A percentile compares a stretch with the other conserved stretches of the same genome.
Evolutionary conservation across 2,888 invertebrate genomes (phyloP).

Genomic region (Mycogona germanica): DNA sequence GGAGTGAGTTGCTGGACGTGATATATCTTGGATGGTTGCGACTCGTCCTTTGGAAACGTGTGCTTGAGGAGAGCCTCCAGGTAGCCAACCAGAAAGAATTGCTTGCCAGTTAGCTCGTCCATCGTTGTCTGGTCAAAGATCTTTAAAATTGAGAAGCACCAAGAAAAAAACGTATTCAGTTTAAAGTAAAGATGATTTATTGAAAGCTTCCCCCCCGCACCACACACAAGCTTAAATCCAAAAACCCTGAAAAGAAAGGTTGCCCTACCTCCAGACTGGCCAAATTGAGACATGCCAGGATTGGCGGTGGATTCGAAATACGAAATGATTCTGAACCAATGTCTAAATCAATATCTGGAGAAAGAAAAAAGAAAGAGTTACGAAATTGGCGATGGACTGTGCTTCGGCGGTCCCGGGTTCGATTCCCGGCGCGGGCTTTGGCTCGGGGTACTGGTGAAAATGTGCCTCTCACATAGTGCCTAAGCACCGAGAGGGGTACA

Average conservation of each 20-base stretch:
- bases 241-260: neutral
- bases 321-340: constrained; percentile 39
- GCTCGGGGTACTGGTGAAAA: no score
- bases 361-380: no score
- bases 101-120: constrained; percentile 34
- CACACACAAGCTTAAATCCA: no score
- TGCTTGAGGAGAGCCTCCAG: constrained; percentile 36
- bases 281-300: constrained; percentile 28
- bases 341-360: constrained; percentile 36
- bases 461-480: no score
- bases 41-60: constrained; percentile 13
- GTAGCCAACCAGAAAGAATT: constrained; percentile 42
- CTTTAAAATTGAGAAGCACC: constrained; percentile 30
- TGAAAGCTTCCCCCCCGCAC: neutral
- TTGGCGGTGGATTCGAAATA: constrained; percentile 42
- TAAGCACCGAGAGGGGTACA: no score
- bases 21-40: constrained; percentile 11
- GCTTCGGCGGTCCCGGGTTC: no score
- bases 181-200: neutral
- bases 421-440: no score
- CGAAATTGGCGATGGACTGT: no score
- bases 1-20: constrained; percentile 36
- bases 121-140: constrained; percentile 39
- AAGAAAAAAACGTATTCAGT: neutral
- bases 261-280: constrained; percentile 17